A percentile compares a stretch with the other conserved stretches of the same genome.
Evolutionary conservation across 2,797 vertebrate species (phyloP).

Genomic region (Arctocebus calabarensis): DNA sequence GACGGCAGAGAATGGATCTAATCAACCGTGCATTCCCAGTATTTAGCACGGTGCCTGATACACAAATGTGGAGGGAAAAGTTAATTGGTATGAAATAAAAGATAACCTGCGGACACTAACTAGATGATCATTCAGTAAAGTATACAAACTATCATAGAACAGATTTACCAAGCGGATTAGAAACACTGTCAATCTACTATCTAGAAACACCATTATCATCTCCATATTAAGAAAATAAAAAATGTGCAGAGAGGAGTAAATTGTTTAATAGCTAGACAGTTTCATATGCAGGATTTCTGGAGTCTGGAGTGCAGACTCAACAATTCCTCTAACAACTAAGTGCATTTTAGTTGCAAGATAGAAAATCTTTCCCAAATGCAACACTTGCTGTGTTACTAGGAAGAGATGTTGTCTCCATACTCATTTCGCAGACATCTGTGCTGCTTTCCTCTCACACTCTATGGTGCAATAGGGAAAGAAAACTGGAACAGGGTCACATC

Average conservation of each 20-base stretch:
- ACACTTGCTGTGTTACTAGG: conserved; percentile 18
- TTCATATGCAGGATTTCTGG: conserved; percentile 51
- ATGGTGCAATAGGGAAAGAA: neutral
- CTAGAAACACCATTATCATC: neutral
- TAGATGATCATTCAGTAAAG: neutral
- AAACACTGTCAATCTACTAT: neutral
- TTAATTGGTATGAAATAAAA: conserved; percentile 3
- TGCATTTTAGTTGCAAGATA: conserved; percentile 13
- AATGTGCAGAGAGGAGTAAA: neutral
- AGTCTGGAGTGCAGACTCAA: neutral
- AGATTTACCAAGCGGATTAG: neutral
- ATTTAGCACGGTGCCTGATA: neutral
- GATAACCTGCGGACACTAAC: neutral
- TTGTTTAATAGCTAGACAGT: neutral
- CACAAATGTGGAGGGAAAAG: neutral
- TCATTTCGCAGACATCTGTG: neutral
- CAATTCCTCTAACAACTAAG: neutral
- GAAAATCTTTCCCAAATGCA: neutral
- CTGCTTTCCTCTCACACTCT: neutral
- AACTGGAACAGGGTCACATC: neutral
- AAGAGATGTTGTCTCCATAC: neutral
- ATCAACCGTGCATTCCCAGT: neutral
- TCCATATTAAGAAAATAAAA: neutral
- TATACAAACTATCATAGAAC: neutral
- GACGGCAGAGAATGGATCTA: neutral